phyloP scores from a whole-genome alignment of 2,113 vertebrate species.

The Pantherophis guttatus region DNA sequence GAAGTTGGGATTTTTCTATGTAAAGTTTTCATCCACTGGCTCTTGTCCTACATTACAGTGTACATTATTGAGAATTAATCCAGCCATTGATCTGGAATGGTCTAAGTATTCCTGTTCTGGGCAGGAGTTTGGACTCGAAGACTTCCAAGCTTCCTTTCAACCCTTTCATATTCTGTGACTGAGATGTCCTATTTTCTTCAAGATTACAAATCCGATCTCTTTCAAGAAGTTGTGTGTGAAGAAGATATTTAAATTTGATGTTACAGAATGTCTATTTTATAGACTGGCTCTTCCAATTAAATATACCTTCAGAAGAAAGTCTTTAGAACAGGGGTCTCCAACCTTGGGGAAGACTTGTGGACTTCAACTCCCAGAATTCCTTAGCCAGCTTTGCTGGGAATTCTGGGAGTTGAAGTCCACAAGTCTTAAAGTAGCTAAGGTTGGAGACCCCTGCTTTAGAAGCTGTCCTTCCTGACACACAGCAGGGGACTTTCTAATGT shows the following conservation, averaged over 20 bases:
- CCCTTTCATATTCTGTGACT: background rate
- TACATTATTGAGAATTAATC: background rate
- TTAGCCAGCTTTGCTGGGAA: too few species aligned
- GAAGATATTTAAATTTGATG: background rate
- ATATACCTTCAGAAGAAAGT: background rate
- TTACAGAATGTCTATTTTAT: background rate
- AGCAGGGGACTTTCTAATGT: background rate
- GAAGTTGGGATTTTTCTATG: background rate
- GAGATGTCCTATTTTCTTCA: background rate
- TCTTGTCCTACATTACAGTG: background rate
- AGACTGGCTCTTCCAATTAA: background rate
- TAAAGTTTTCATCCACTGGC: background rate
- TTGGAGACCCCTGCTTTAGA: background rate
- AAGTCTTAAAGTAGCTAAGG: too few species aligned
- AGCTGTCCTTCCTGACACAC: background rate
- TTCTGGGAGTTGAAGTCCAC: too few species aligned
- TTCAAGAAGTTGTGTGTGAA: background rate
- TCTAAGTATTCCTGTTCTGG: background rate
- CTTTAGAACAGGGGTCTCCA: background rate
- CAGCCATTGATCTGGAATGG: background rate
- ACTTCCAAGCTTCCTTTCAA: background rate
- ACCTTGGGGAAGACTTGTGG: too few species aligned
- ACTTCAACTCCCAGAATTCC: too few species aligned
- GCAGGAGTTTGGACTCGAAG: background rate
- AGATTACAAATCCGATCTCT: background rate